phyloP scores from a whole-genome alignment of 2,113 vertebrate species.

The Microtus pennsylvanicus region DNA sequence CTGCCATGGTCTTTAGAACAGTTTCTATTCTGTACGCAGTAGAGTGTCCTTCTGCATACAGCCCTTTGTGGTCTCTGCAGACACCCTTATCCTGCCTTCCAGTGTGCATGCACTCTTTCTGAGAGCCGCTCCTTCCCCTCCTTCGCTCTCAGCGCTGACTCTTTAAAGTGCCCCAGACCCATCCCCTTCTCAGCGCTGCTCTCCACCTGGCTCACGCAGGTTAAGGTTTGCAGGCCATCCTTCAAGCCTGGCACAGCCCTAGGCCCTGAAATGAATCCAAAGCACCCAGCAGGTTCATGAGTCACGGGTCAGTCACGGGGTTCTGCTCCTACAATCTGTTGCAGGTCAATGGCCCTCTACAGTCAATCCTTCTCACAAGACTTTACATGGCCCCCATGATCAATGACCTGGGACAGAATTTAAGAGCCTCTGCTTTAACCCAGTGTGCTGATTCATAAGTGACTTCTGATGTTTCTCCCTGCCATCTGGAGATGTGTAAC shows the following conservation, averaged over 20 bases:
- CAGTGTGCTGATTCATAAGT: neutral
- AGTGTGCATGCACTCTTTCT: neutral
- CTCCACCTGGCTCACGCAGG: rapidly evolving
- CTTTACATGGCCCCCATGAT: neutral
- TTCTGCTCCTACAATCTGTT: neutral
- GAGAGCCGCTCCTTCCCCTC: too few species aligned
- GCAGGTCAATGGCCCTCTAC: rapidly evolving
- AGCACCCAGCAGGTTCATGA: neutral
- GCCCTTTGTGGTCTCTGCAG: neutral
- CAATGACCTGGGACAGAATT: neutral
- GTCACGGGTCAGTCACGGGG: neutral
- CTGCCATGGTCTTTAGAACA: neutral
- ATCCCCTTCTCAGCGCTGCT: neutral
- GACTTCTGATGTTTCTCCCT: neutral
- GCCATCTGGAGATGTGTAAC: neutral
- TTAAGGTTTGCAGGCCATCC: neutral
- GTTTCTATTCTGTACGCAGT: rapidly evolving
- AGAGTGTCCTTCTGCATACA: neutral
- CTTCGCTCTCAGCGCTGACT: neutral
- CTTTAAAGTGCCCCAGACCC: neutral
- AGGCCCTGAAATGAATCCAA: neutral
- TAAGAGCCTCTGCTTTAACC: neutral
- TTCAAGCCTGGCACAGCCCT: neutral
- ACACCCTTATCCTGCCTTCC: neutral
- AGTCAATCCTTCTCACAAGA: neutral